Base-by-base conservation (phyloP, 2,113 vertebrate genomes). In the Microcebus ravelobensis region DNA sequence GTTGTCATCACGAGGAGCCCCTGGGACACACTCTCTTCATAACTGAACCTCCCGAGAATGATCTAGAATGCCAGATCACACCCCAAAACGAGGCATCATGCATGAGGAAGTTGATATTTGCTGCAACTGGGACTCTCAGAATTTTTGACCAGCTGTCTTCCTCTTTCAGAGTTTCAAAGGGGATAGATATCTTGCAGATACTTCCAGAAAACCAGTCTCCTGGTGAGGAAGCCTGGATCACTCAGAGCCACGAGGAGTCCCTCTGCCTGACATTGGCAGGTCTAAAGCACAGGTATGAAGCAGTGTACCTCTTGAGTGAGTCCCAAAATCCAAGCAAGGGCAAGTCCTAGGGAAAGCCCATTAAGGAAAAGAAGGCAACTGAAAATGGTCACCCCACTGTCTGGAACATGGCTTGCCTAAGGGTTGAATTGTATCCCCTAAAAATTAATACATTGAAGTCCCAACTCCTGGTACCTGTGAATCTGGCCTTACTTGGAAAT, bases 401-500 rank as follows among this genome's bases (percentile, higher is more conserved):
- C 61, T 68, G 15, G 67, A 70, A 70, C 29, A 88, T 20, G 55
- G 34, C 50, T 48, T 63, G 12, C 57, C 39, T 29, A 45, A 87
- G 39, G 25, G 2, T 50, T 61, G 27, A 74, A 52, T 18, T 70
- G 13, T 39, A 7, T 94, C 21, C 55, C 11, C 4, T 83, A 68
- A 52, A 55, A 61, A 68, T 34, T 34, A 9, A 15, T 48, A 29
- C 20, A 29, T 39, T 14, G 18, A 50, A 86, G 5, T 52, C 67
- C 27, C 57, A 79, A 85, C 15, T 79, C 42, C 27, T 23, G 59
- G n/a, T 48, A 48, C 4, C 18, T 91, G 39, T 0, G 9, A 6
- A 91, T 71, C 63, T 77, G 25, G 61, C 23, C 27, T 71, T 52
- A 71, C 59, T 97, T 96, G 45, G 67, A 91, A 59, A 86, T n/a